Conservation (phyloP, 2,113 vertebrate species). For the Megaleporinus macrocephalus region DNA sequence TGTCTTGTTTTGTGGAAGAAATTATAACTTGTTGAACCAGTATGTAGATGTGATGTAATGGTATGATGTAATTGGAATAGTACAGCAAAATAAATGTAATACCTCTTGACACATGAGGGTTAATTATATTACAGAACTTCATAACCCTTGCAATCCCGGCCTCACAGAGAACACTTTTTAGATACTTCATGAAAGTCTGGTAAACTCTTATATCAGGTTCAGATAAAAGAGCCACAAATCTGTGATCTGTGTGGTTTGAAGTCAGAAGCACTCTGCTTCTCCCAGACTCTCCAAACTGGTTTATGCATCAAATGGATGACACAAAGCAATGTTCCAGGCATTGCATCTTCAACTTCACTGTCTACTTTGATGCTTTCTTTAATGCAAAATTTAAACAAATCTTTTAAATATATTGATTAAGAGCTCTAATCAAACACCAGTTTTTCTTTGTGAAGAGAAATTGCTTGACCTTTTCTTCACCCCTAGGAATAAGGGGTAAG, state of each 20-base stretch:
- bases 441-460: not conserved
- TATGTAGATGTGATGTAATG: no score
- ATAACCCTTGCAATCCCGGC: not conserved
- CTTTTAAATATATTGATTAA: not conserved
- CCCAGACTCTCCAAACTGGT: not conserved
- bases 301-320: not conserved
- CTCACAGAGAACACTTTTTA: not conserved
- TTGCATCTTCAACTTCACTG: not conserved
- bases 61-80: no score
- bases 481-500: no score
- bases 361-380: not conserved
- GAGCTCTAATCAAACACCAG: not conserved
- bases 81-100: not conserved
- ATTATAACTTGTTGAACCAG: no score
- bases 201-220: not conserved
- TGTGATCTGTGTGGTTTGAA: not conserved
- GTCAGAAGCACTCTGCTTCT: not conserved
- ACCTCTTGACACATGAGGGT: not conserved
- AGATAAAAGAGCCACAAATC: not conserved
- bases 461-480: not conserved
- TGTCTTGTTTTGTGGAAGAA: no score
- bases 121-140: not conserved
- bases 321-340: not conserved
- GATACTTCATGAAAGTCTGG: not conserved
- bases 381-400: not conserved